Evolutionary conservation across 2,797 vertebrate species (phyloP), one percentile per base, ranked within the genome.

Genomic region (Microctenopoma steveboyesi): DNA sequence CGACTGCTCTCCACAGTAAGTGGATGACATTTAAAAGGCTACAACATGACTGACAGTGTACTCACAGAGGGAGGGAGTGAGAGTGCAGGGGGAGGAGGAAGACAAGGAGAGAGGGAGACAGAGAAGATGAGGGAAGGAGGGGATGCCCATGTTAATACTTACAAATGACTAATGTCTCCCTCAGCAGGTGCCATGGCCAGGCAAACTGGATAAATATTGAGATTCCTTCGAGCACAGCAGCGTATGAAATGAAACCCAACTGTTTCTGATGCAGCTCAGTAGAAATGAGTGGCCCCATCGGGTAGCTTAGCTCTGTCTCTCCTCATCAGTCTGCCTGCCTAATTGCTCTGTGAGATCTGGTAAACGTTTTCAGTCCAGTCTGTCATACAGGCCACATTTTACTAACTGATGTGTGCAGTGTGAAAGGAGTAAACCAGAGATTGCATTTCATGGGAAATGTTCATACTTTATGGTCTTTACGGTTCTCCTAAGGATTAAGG

Each of bases 81-180:
- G 88, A 91, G 88, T 87, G 90, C 84, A 89, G 83, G 58, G 73
- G 72, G 60, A 82, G 82, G 79, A 56, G 73, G 66, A 73, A 79
- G 79, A 74, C 50, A 51, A 76, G 81, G 82, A 84, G 76, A 81
- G 69, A 78, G 77, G 79, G 76, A 84, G 81, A 77, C 74, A 78
- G 71, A 64, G 69, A 79, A 82, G 83, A 89, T 89, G 77, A 86
- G 87, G 88, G 79, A 90, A 88, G 87, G 91, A 91, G 86, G 89
- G 81, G 82, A 91, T 86, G 90, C 86, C 85, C 78, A 79, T 91
- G 90, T 92, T 92, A 93, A 93, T 93, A 90, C 90, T 92, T 92
- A 92, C 93, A 94, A 92, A 94, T 93, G 90, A 93, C 89, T 92
- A 93, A 93, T 93, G 91, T 92, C 86, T 91, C 90, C 91, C 92